Evolutionary conservation across 2,888 invertebrate genomes (phyloP).

Genomic region (Hoplodrina ambigua): DNA sequence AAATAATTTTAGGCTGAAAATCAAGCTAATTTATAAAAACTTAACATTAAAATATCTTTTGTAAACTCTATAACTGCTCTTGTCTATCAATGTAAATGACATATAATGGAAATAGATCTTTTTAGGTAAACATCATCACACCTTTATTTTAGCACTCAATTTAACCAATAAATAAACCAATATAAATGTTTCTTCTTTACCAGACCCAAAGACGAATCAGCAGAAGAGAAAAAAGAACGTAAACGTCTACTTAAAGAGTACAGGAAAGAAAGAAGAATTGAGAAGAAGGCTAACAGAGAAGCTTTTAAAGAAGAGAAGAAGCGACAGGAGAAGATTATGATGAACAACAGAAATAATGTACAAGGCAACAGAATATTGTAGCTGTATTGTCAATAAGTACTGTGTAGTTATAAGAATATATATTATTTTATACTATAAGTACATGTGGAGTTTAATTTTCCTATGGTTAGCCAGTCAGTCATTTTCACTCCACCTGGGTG

Average conservation of each 20-base stretch:
- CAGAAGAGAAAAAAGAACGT: conserved; percentile 94
- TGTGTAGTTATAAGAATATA: conserved; percentile 53
- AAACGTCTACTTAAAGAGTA: conserved; percentile 95
- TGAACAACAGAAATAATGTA: conserved; percentile 94
- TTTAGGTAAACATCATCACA: no score
- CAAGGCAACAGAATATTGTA: conserved; percentile 93
- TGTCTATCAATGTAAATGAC: no score
- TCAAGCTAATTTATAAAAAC: no score
- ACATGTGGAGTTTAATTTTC: conserved; percentile 18
- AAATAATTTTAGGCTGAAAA: no score
- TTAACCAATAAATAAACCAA: neutral
- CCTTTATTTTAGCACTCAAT: neutral
- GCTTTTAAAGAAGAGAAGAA: conserved; percentile 97
- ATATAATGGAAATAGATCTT: no score
- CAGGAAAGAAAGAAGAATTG: conserved; percentile 94
- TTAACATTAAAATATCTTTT: no score
- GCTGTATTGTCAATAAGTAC: conserved; percentile 18
- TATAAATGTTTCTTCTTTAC: conserved; percentile 46
- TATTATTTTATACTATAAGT: conserved; percentile 45
- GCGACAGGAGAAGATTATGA: conserved; percentile 93
- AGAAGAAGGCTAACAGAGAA: conserved; percentile 94
- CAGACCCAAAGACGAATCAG: conserved; percentile 94
- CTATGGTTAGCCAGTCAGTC: no score
- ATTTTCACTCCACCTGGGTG: no score
- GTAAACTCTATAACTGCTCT: no score